Evolutionary conservation across 2,113 vertebrate genomes (phyloP).

Genomic region (Silurus glanis): DNA sequence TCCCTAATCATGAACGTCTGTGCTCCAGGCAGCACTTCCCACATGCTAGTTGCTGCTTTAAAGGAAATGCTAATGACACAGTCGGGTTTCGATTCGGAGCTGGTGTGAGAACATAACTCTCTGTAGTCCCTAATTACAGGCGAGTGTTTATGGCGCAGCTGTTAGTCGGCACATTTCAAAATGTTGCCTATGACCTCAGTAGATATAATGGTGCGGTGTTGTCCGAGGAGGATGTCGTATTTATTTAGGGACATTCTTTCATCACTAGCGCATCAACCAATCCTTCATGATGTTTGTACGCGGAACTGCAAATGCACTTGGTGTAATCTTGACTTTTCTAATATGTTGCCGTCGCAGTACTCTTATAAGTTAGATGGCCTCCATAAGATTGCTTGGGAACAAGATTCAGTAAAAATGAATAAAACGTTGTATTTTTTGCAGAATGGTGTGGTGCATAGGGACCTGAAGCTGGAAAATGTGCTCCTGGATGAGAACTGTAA

Average conservation of each 20-base stretch:
- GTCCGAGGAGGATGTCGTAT: conserved; percentile 24
- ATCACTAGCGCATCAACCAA: conserved; percentile 21
- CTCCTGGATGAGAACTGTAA: conserved; percentile 98
- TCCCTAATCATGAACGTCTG: conserved; percentile 49
- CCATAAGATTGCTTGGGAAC: neutral
- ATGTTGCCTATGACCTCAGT: conserved; percentile 40
- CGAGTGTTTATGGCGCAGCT: conserved; percentile 65
- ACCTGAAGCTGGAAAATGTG: conserved; percentile 98
- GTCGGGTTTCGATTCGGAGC: conserved; percentile 61
- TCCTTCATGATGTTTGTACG: conserved; percentile 3
- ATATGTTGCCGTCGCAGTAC: neutral
- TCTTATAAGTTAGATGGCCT: neutral
- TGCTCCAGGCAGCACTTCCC: conserved; percentile 51
- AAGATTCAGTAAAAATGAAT: neutral
- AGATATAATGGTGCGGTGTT: conserved; percentile 20
- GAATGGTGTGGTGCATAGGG: conserved; percentile 96
- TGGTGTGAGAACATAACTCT: conserved; percentile 65
- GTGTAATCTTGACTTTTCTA: neutral
- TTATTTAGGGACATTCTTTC: conserved; percentile 37
- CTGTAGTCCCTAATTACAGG: conserved; percentile 64
- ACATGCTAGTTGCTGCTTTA: conserved; percentile 61
- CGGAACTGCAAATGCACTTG: neutral
- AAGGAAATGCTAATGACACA: conserved; percentile 48
- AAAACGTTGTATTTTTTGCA: conserved; percentile 65
- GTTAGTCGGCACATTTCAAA: conserved; percentile 49